These are phyloP conservation scores for Chauna torquata DNA, from an alignment of 2,113 vertebrate genomes.

Conservation along the genomic window DNA sequence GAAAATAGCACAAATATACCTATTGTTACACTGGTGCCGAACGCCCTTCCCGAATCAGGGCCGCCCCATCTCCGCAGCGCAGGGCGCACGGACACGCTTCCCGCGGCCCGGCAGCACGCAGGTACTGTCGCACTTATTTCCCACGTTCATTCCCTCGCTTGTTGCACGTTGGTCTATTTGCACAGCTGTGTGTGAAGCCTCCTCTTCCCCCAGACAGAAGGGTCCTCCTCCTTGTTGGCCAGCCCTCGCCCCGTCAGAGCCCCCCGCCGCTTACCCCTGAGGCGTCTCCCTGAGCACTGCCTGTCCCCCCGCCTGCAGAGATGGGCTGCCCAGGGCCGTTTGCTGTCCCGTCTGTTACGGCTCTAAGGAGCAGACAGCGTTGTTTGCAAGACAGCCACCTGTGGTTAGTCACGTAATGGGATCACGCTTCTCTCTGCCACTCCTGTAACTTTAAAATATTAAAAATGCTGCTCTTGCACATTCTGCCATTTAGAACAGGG, in stretches of 20 bases:
- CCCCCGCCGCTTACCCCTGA: neutral
- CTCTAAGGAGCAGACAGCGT: neutral
- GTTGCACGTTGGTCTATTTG: fast-evolving
- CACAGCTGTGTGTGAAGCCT: neutral
- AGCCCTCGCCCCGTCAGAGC: neutral
- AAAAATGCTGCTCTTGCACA: neutral
- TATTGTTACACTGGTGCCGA: fast-evolving
- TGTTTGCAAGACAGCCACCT: neutral
- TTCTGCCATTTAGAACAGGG: neutral
- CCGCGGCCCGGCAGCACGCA: neutral
- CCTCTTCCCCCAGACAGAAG: neutral
- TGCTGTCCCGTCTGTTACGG: neutral
- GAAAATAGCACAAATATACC: neutral
- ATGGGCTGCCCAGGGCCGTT: neutral
- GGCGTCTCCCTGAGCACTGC: neutral
- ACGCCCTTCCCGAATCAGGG: neutral
- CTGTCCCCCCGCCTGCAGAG: neutral
- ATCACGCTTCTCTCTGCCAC: neutral
- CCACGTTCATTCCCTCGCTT: neutral
- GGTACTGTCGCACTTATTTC: neutral
- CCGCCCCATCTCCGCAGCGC: fast-evolving
- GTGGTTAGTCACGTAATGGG: fast-evolving
- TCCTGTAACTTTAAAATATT: neutral
- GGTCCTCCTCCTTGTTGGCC: neutral
- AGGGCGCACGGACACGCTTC: neutral